A percentile compares a stretch with the other conserved stretches of the same genome.
Evolutionary conservation across 2,113 vertebrate genomes (phyloP).

Genomic region (Caranx melampygus): DNA sequence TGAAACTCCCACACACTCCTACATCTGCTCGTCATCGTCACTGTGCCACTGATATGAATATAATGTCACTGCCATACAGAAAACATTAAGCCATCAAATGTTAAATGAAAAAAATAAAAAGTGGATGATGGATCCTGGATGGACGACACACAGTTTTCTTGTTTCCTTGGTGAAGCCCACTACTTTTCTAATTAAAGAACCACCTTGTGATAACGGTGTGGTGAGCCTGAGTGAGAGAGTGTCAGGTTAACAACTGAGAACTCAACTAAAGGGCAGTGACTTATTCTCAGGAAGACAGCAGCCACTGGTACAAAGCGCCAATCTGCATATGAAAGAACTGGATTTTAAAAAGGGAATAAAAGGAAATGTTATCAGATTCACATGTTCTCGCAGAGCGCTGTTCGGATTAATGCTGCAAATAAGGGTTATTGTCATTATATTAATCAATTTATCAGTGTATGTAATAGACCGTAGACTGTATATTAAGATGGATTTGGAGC

Average conservation of each 20-base stretch:
- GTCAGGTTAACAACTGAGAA: conserved; percentile 30
- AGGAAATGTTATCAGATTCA: background rate
- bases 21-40: conserved; percentile 8
- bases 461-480: too few relatives aligned
- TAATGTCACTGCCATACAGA: conserved; percentile 15
- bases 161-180: background rate
- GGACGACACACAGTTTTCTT: conserved; percentile 6
- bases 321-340: conserved; percentile 26
- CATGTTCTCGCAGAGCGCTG: background rate
- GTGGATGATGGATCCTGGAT: background rate
- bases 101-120: background rate
- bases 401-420: background rate
- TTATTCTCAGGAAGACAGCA: conserved; percentile 20
- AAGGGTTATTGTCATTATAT: background rate
- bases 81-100: background rate
- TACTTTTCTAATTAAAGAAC: conserved; percentile 44
- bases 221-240: conserved; percentile 24
- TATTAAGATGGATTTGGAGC: too few relatives aligned
- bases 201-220: conserved; percentile 27
- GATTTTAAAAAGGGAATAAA: background rate
- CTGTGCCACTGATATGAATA: background rate
- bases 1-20: conserved; percentile 5
- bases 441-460: background rate
- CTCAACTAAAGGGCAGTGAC: conserved; percentile 35
- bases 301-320: conserved; percentile 9